Percentiles rank a stretch among this genome's conserved stretches.
These are phyloP conservation scores for Gadus chalcogrammus DNA, from an alignment of 2,113 vertebrate genomes.

Conservation along the genomic window DNA sequence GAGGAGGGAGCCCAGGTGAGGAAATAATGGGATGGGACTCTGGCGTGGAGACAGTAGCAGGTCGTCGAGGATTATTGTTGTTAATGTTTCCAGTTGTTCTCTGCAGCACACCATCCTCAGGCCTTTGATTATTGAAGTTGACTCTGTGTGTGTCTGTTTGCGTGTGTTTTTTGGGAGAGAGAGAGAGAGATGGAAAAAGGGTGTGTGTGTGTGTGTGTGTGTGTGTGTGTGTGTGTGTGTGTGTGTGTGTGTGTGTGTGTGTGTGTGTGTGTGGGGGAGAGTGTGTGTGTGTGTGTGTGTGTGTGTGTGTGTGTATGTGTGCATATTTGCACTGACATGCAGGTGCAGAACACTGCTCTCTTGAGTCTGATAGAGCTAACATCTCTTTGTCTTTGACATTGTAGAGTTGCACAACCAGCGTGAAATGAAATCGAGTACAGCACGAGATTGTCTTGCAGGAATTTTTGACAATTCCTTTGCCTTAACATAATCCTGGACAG, in stretches of 20 bases:
- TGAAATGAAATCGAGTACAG: slow-evolving; percentile 26
- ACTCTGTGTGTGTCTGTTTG: no score
- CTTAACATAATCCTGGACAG: no score
- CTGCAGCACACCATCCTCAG: no score
- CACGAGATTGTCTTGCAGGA: slow-evolving; percentile 12
- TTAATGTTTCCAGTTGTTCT: slow-evolving; percentile 9
- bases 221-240: slow-evolving; percentile 19
- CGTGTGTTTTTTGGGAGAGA: no score
- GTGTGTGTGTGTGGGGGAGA: neutral
- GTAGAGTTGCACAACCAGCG: slow-evolving; percentile 23
- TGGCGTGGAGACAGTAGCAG: slow-evolving; percentile 25
- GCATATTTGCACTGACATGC: slow-evolving; percentile 15
- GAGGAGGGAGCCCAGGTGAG: slow-evolving; percentile 21
- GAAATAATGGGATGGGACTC: slow-evolving; percentile 26
- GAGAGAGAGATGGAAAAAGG: no score
- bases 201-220: neutral
- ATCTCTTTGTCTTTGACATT: slow-evolving; percentile 18
- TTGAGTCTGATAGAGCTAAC: slow-evolving; percentile 7
- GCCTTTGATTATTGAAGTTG: no score
- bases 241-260: no score
- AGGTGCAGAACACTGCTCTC: slow-evolving; percentile 34
- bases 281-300: slow-evolving; percentile 14
- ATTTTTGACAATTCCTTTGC: no score
- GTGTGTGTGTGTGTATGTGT: slow-evolving; percentile 12
- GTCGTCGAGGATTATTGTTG: neutral